These are phyloP conservation scores for Himalopsyche anomala DNA, from an alignment of 2,888 invertebrate genomes.

Conservation along the genomic window DNA sequence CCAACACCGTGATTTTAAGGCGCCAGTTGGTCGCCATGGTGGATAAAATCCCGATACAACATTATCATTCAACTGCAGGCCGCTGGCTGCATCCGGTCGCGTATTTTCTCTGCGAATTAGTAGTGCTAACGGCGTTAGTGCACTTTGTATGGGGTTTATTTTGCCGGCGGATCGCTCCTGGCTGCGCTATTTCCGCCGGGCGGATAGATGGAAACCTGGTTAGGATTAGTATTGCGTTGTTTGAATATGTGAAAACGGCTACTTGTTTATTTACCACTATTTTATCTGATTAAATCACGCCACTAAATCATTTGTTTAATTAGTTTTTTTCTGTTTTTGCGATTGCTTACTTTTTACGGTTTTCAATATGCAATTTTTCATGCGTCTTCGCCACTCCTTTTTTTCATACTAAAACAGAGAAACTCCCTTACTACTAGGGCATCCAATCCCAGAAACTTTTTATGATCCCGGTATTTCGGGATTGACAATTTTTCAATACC, in stretches of 20 bases:
- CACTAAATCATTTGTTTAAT: too few species aligned
- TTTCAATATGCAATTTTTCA: too few species aligned
- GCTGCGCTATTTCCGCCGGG: constrained; percentile 11
- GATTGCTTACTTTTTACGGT: too few species aligned
- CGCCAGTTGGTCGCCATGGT: neutral
- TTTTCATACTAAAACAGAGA: too few species aligned
- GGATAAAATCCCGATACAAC: constrained; percentile 14
- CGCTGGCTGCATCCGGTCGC: constrained; percentile 16
- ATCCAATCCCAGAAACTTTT: too few species aligned
- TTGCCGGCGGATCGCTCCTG: constrained; percentile 34
- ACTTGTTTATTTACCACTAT: neutral
- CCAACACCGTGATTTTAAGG: neutral
- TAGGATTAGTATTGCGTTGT: constrained; percentile 25
- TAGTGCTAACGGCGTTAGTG: constrained; percentile 37
- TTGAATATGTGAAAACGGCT: constrained; percentile 13
- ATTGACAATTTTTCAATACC: too few species aligned
- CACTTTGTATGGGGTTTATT: constrained; percentile 41
- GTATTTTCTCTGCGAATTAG: constrained; percentile 36
- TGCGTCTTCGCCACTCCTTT: too few species aligned
- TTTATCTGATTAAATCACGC: too few species aligned
- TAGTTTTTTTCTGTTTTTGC: too few species aligned
- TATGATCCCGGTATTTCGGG: too few species aligned
- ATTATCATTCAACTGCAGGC: constrained; percentile 40
- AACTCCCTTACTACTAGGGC: too few species aligned
- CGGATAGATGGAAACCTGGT: constrained; percentile 8